Percentiles rank a stretch among this genome's conserved stretches.
Conservation (phyloP, 64 coral and sea anemone species). For the Porites australiensis region DNA sequence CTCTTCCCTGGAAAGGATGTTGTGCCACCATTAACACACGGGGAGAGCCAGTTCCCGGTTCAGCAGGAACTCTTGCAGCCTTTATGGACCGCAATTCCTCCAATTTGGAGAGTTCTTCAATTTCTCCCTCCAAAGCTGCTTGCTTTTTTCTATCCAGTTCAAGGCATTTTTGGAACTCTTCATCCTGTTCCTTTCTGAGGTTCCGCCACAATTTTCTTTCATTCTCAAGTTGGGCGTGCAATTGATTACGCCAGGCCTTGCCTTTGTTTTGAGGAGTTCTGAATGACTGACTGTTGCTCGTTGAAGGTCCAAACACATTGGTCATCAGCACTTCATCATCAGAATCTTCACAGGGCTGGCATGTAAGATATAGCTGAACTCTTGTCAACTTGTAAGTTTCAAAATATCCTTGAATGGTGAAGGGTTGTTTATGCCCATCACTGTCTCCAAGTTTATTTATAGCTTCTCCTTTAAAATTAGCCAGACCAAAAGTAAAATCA, state of each 20-base stretch:
- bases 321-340: conserved; percentile 65
- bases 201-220: conserved; percentile 41
- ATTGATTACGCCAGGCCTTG: conserved; percentile 44
- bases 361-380: conserved; percentile 65
- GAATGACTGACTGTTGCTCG: conserved; percentile 50
- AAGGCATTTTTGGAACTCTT: conserved; percentile 55
- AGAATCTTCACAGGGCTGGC: conserved; percentile 32
- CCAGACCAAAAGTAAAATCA: conserved; percentile 71
- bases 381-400: conserved; percentile 43
- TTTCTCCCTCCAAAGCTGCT: conserved; percentile 48
- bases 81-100: conserved; percentile 48
- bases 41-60: conserved; percentile 26
- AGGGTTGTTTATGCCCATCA: conserved; percentile 38
- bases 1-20: conserved; percentile 42
- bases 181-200: conserved; percentile 64
- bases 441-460: conserved; percentile 37
- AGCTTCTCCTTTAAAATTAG: conserved; percentile 74
- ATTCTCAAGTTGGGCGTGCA: conserved; percentile 47
- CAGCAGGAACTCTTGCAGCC: conserved; percentile 47
- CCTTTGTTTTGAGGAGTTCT: conserved; percentile 50
- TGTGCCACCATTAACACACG: conserved; percentile 9
- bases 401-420: conserved; percentile 61
- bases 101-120: conserved; percentile 26
- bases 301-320: conserved; percentile 46
- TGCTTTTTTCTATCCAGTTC: conserved; percentile 30